These are phyloP conservation scores for Teinopalpus imperialis DNA, from an alignment of 2,888 invertebrate genomes.

Conservation along the genomic window DNA sequence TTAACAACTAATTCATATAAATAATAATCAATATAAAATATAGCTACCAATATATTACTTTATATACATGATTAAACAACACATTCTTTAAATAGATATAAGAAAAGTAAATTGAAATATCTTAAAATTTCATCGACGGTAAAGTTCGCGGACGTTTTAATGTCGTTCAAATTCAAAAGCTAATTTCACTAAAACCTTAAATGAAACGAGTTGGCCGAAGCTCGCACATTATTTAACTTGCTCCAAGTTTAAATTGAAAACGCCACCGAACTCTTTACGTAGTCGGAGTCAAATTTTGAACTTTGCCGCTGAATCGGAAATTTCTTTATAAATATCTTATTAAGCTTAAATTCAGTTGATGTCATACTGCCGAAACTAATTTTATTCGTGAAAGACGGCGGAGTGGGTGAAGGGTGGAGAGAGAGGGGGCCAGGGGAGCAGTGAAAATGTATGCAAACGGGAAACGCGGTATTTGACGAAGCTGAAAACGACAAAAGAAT, in stretches of 20 bases:
- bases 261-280: constrained; percentile 77
- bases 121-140: constrained; percentile 32
- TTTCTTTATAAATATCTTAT: constrained; percentile 82
- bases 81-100: too few species aligned
- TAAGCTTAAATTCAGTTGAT: constrained; percentile 80
- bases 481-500: constrained; percentile 80
- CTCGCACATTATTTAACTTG: constrained; percentile 81
- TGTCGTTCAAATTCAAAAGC: constrained; percentile 76
- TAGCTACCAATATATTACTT: too few species aligned
- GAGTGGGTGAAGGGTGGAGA: constrained; percentile 46
- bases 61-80: too few species aligned
- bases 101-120: constrained; percentile 13
- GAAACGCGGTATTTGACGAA: constrained; percentile 75
- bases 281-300: constrained; percentile 79
- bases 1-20: too few species aligned
- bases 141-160: constrained; percentile 59
- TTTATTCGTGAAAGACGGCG: constrained; percentile 77
- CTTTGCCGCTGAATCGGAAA: constrained; percentile 81
- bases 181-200: constrained; percentile 81
- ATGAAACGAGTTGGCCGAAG: constrained; percentile 77
- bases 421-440: constrained; percentile 39
- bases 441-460: constrained; percentile 80
- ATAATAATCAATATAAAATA: too few species aligned
- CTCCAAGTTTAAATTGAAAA: constrained; percentile 81
- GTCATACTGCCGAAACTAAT: constrained; percentile 81